Base-by-base conservation (phyloP, 92 coral and sea anemone genomes). In the Epizoanthus ramosus region DNA sequence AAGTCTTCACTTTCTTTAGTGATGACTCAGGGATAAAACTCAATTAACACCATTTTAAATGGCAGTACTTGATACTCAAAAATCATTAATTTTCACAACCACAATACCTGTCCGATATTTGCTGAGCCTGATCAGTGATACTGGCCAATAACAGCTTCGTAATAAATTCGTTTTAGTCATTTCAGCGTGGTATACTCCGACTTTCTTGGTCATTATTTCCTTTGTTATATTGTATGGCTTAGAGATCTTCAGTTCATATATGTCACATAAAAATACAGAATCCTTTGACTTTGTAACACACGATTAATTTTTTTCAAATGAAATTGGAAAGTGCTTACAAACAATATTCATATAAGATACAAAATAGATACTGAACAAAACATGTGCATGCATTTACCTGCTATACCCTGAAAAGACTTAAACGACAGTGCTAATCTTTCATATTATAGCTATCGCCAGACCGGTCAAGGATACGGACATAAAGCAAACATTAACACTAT, bases 41-140 rank as follows among this genome's bases (percentile, higher is more conserved):
- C 41, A 59, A 45, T 61, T 61, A 77, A 77, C 71, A 61, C 61
- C 82, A 61, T 77, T 47, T 77, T 77, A 77, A 77, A 77, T 77
- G 82, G 69, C 66, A 60, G 47, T 33, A 77, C 69, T 77, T 77
- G 71, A 77, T 77, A 63, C 82, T 77, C 41, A 77, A 53, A 37
- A 77, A 77, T 77, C 58, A 77, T 77, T 61, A 77, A 63, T 43
- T 63, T 21, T 61, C 53, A 17, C 41, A 50, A 33, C 63, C 63
- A 61, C 39, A 77, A 77, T 43, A 61, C 41, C 22, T 60, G 71
- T 22, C 57, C 82, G 39, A 77, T 77, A 77, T 41, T 21, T 21
- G 82, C 4, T 28, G 47, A 63, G 39, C 54, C 10, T 10, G 1
- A 23, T 60, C 58, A 63, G 21, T 12, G 9, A 54, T 41, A 41